Base-by-base conservation (phyloP, 2,797 vertebrate species). In the Carcharodon carcharias region DNA sequence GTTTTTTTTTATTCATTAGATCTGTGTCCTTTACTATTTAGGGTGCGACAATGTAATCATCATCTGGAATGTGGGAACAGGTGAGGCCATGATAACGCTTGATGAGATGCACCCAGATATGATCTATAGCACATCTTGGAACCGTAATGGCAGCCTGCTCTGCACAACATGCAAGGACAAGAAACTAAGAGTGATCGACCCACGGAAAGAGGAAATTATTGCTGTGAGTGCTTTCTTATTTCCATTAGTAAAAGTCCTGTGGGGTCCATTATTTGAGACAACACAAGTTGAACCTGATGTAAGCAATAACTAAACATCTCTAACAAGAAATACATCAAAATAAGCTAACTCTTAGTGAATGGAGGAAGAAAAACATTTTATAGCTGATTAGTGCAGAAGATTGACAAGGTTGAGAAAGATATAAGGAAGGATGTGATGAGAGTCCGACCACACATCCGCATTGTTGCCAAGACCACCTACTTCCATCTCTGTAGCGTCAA, bases 91-190 rank as follows among this genome's bases (percentile, higher is more conserved):
- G 96, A 99, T 99, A 96, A 98, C 97, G 96, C 92, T 99, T 97
- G 99, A 99, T 0, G 99, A 99, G 97, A 99, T 99, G 98, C 99
- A 99, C 63, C 98, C 98, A 5, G 99, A 99, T 92, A 98, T 99
- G 97, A 99, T 99, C 96, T 99, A 97, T 98, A 99, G 98, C 0
- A 99, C 98, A 3, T 98, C 98, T 98, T 99, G 99, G 99, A 99
- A 99, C 97, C 98, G 98, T 97, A 99, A 98, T 0, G 99, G 99
- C 96, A 99, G 99, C 97, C 98, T 99, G 31, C 99, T 99, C 98
- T 99, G 99, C 97, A 99, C 99, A 0, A 97, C 99, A 96, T 99
- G 99, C 98, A 99, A 99, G 97, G 99, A 99, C 98, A 99, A 99
- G 97, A 97, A 98, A 96, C 97, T 99, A 96, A 98, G 99, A 31